These are phyloP conservation scores for Phocides pigmalion DNA, from an alignment of 1,140 invertebrate genomes.

Conservation along the genomic window DNA sequence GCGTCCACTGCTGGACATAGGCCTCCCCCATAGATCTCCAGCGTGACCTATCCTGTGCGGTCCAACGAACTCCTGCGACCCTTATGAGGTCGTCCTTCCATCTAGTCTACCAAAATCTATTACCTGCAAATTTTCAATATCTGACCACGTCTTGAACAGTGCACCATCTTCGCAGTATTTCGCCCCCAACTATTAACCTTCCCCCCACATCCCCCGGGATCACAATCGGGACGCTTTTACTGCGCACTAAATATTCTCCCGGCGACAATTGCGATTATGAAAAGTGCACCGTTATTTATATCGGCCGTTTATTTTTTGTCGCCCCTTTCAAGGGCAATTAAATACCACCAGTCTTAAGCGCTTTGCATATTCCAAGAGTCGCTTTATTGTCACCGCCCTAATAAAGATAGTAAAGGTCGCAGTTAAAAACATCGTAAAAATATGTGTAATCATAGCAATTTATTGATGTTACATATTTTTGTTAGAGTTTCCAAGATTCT, in stretches of 20 bases:
- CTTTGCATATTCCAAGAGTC: constrained; percentile 75
- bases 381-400: constrained; percentile 63
- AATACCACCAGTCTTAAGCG: constrained; percentile 79
- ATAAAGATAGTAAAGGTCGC: constrained; percentile 75
- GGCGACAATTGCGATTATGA: constrained; percentile 83
- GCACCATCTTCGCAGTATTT: constrained; percentile 9
- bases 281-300: constrained; percentile 83
- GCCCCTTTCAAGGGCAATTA: constrained; percentile 83
- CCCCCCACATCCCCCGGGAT: constrained; percentile 48
- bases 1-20: too few species aligned
- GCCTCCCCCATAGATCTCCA: too few species aligned
- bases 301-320: constrained; percentile 78
- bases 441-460: constrained; percentile 29
- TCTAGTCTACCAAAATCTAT: too few species aligned
- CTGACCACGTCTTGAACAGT: constrained; percentile 6
- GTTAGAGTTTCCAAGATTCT: not conserved
- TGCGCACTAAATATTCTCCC: constrained; percentile 82
- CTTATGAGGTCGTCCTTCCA: too few species aligned
- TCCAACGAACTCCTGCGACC: too few species aligned
- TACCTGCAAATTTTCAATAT: constrained; percentile 19
- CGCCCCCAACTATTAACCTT: constrained; percentile 65
- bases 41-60: too few species aligned
- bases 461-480: not conserved
- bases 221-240: constrained; percentile 71
- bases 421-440: constrained; percentile 36